phyloP scores from a whole-genome alignment of 2,797 vertebrate genomes.

The Periophthalmus magnuspinnatus region DNA sequence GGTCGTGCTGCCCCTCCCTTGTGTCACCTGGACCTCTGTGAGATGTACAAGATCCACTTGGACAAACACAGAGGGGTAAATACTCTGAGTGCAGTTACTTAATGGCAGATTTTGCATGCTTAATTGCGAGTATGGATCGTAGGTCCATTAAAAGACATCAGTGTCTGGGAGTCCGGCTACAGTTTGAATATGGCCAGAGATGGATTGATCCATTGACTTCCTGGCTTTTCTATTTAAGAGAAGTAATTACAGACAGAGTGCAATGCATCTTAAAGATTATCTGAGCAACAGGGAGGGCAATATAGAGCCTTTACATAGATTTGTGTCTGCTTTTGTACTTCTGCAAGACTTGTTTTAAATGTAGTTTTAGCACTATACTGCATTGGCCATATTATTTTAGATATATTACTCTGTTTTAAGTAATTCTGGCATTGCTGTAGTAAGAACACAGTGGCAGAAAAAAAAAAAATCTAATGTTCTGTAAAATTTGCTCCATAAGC shows the following conservation, averaged over 20 bases:
- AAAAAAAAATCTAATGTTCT: no score
- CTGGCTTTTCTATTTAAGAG: constrained; percentile 55
- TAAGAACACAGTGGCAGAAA: not conserved
- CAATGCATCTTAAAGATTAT: constrained; percentile 36
- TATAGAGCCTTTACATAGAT: constrained; percentile 4
- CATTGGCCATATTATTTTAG: not conserved
- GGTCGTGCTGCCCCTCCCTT: constrained; percentile 19
- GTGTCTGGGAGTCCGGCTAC: constrained; percentile 61
- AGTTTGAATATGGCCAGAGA: constrained; percentile 71
- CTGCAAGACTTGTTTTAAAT: not conserved
- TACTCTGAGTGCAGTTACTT: constrained; percentile 73
- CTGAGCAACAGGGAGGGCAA: constrained; percentile 31
- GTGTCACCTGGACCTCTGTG: constrained; percentile 42
- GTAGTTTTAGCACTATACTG: not conserved
- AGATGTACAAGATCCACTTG: constrained; percentile 29
- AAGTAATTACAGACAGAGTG: constrained; percentile 55
- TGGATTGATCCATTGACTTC: constrained; percentile 76
- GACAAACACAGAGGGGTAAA: constrained; percentile 60
- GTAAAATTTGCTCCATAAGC: no score
- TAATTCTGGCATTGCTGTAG: not conserved
- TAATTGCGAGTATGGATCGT: constrained; percentile 77
- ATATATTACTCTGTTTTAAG: not conserved
- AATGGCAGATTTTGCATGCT: constrained; percentile 74
- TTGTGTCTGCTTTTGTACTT: constrained; percentile 2
- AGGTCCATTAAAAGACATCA: constrained; percentile 77